Evolutionary conservation across 2,888 invertebrate species (phyloP), one percentile per base, ranked within the genome.

Genomic region (Seira sanloemensis): DNA sequence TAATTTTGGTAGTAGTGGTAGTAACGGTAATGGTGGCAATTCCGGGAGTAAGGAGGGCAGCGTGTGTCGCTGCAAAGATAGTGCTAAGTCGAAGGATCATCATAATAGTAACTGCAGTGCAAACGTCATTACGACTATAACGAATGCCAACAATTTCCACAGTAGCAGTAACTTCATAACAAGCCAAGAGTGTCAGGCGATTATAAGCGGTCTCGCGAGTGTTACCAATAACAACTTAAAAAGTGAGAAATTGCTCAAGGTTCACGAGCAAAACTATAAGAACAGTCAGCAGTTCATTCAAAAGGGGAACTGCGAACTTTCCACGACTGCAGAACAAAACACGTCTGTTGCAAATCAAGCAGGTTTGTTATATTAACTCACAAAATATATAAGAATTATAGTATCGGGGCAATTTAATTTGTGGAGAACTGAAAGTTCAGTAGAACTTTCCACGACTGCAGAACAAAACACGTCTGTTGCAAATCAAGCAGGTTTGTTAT

Each of bases 401-500:
- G n/a, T n/a, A n/a, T n/a, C n/a, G n/a, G n/a, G n/a, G n/a, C n/a
- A n/a, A n/a, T n/a, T n/a, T n/a, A n/a, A n/a, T n/a, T n/a, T n/a
- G n/a, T n/a, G n/a, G n/a, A n/a, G n/a, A n/a, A n/a, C n/a, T n/a
- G n/a, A n/a, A n/a, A n/a, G n/a, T n/a, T n/a, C n/a, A n/a, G n/a
- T n/a, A n/a, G 72, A 83, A 65, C 71, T 71, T 75, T 71, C 66
- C 24, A 68, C 50, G 2, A n/a, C 5, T 50, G 5, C 65, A 24
- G 73, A 68, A 46, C 68, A 84, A 19, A 67, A 27, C 19, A 21
- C 66, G 62, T 65, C 78, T 74, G 78, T 78, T 78, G 74, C 78
- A 69, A 78, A 73, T 84, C 54, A 65, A 26, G 62, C 78, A 84
- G 84, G 84, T 84, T 78, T 71, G 82, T 82, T 50, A 50, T n/a